Evolutionary conservation across 2,797 vertebrate species (phyloP), one percentile per base, ranked within the genome.

Genomic region (Centroberyx gerrardi): DNA sequence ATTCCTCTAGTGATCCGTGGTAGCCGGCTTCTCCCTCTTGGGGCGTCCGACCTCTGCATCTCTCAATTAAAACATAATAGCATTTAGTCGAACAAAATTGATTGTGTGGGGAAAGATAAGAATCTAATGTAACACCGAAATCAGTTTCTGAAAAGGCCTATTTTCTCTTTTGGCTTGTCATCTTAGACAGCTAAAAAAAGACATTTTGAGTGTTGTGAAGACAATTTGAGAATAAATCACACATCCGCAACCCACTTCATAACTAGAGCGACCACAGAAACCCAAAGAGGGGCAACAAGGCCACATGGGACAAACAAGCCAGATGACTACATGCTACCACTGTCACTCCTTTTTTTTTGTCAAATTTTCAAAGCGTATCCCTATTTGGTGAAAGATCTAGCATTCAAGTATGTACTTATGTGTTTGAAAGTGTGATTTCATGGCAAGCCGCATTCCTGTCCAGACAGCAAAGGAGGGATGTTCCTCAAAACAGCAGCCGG

Each of bases 1-100:
- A 78, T 42, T 85, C 64, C 65, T 54, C 51, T 79, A 72, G 46
- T 68, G 75, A 83, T 68, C 79, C 64, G 59, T 0, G 63, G 53
- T 49, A 59, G 62, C 56, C 64, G 68, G 67, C 38, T 36, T 72
- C 66, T 61, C 17, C 31, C 67, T 69, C 42, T 8, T 1, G 3
- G 54, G 64, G 22, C 13, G 8, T 80, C 51, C 12, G 6, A 76
- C 78, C 70, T 73, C 69, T 10, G 52, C 46, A 62, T 69, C 62
- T 44, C 63, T 71, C 51, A 28, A 54, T 75, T 62, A 55, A 76
- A 82, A 82, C 15, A 54, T 40, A 48, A 70, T 18, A 48, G 15
- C 18, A 42, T 78, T 75, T 65, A 53, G 17, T 7, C 48, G 6
- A 33, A 7, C 2, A n/a, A 49, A 1, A 49, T 13, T 46, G 1